These are phyloP conservation scores for Stegostoma tigrinum DNA, from an alignment of 2,113 vertebrate species.

Conservation along the genomic window DNA sequence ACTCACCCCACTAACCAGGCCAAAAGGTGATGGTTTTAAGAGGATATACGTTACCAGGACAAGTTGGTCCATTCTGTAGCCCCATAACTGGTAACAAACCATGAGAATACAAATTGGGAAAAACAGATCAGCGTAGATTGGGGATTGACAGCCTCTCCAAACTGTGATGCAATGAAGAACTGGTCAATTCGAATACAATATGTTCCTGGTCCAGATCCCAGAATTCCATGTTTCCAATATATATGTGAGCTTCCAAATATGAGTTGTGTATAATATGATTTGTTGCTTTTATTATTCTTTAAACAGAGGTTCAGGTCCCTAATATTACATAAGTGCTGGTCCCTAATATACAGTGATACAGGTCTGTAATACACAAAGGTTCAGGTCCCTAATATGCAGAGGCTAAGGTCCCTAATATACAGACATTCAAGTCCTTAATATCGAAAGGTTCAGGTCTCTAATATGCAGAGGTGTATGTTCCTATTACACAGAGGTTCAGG, in stretches of 20 bases:
- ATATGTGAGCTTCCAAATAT: not conserved
- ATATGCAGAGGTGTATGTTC: too few relatives aligned
- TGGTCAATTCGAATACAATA: not conserved
- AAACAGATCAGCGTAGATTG: not conserved
- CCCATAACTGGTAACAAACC: too few relatives aligned
- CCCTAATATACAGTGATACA: not conserved
- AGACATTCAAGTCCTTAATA: not conserved
- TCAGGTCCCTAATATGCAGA: not conserved
- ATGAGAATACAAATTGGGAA: too few relatives aligned
- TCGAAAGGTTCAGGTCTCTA: not conserved
- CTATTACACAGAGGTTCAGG: not conserved
- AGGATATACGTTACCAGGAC: not conserved
- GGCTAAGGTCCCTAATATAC: not conserved
- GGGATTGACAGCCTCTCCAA: conserved; percentile 24
- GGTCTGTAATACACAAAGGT: not conserved
- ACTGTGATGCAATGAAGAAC: conserved; percentile 19
- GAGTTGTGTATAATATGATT: not conserved
- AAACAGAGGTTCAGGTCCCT: not conserved
- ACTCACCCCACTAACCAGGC: not conserved
- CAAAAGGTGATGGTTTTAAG: not conserved
- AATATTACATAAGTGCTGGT: not conserved
- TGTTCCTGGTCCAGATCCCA: not conserved
- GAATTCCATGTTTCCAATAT: not conserved
- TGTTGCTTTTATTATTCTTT: not conserved
- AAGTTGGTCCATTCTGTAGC: not conserved